Conservation (phyloP, 1,140 invertebrate genomes). For the Aporrectodea caliginosa region DNA sequence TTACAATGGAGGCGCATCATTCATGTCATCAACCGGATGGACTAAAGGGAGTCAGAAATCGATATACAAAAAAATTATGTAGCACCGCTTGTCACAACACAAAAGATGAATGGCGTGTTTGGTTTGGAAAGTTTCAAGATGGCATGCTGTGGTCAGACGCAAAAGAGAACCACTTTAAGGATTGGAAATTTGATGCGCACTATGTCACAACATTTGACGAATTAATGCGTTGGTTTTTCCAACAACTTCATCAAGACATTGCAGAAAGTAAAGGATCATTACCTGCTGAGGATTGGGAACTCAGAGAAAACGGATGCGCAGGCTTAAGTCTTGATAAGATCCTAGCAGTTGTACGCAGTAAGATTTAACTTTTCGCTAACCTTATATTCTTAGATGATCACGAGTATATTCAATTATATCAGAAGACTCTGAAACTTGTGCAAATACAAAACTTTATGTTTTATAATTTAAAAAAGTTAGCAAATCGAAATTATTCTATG, state of each 20-base stretch:
- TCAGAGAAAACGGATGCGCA: neutral
- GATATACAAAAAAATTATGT: neutral
- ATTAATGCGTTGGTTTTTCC: slow-evolving; percentile 16
- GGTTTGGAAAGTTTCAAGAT: neutral
- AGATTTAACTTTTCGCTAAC: too few relatives aligned
- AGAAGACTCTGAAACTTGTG: too few relatives aligned
- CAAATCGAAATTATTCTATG: too few relatives aligned
- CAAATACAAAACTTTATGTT: too few relatives aligned
- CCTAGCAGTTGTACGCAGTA: neutral
- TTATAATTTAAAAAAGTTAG: too few relatives aligned
- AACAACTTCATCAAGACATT: neutral
- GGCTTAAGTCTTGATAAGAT: neutral
- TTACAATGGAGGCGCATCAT: neutral
- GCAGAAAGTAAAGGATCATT: slow-evolving; percentile 12
- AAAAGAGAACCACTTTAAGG: neutral
- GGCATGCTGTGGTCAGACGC: neutral
- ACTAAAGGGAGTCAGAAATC: neutral
- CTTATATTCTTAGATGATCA: too few relatives aligned
- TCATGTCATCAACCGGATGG: neutral
- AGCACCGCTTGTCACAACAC: neutral
- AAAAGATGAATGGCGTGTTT: neutral
- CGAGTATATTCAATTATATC: too few relatives aligned
- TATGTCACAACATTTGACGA: neutral
- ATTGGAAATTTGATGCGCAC: neutral
- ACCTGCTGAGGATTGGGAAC: neutral